Evolutionary conservation across 1,140 invertebrate genomes (phyloP), one percentile per base, ranked within the genome.

Genomic region (Bombus waltoni): DNA sequence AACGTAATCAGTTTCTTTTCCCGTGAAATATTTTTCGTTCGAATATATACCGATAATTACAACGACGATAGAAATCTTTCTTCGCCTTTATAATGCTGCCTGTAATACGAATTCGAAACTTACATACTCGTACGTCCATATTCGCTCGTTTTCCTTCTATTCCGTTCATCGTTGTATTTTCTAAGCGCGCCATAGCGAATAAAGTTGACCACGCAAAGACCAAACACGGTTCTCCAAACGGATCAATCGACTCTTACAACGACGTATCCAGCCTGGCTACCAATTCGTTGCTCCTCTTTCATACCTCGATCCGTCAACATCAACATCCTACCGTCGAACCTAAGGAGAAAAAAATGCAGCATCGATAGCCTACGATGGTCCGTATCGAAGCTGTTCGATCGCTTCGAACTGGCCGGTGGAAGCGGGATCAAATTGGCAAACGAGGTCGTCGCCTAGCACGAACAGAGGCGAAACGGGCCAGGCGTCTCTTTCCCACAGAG

Each of bases 391-490:
- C 42, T 1, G 8, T 15, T 62, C 35, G 38, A 77, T 77, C 62
- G 73, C 13, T 68, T 47, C 1, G 8, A 35, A 3, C 32, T 15
- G 3, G 28, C 28, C 32, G 59, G 47, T 53, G 18, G 47, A 47
- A 57, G 59, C 65, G 53, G 38, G 53, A 62, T 76, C 9, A 62
- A 88, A 81, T 88, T 78, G 86, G 77, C 72, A 68, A 85, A 88
- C 81, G 76, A 83, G 86, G 76, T 78, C 76, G 75, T 82, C 70
- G 72, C n/a, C 57, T 81, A 70, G 65, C 25, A 73, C 47, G 22
- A 53, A n/a, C 44, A 42, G 28, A 70, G 57, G n/a, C 47, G 32
- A 25, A 22, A 70, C 42, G 13, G n/a, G 44, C 35, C 8, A 53
- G 18, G 25, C 40, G 15, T 80, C 68, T 72, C 53, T 72, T 85